Evolutionary conservation across 1,140 invertebrate species (phyloP).

Genomic region (Lepidostoma basale): DNA sequence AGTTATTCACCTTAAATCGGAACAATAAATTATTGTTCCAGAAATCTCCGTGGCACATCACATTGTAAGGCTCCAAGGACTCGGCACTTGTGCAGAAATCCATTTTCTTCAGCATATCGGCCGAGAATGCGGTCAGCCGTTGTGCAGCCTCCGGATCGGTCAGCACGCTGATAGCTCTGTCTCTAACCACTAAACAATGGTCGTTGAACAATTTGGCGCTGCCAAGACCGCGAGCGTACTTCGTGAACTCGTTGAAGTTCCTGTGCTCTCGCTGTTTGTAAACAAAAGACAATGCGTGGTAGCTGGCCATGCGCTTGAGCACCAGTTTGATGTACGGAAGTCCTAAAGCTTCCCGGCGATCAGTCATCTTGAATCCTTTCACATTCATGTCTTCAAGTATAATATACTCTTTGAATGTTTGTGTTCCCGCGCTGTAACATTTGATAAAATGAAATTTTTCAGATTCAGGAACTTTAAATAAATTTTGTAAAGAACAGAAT

Average conservation of each 20-base stretch:
- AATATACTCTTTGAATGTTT: constrained; percentile 56
- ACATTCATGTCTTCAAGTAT: constrained; percentile 62
- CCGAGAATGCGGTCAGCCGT: constrained; percentile 40
- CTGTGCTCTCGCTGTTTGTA: constrained; percentile 54
- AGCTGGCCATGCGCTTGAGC: constrained; percentile 58
- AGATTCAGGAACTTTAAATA: constrained; percentile 40
- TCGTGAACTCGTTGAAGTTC: constrained; percentile 41
- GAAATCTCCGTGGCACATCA: constrained; percentile 63
- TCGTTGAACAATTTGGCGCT: neutral
- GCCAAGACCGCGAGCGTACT: neutral
- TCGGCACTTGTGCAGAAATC: neutral
- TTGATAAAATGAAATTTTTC: constrained; percentile 51
- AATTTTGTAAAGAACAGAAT: constrained; percentile 49
- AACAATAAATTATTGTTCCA: constrained; percentile 65
- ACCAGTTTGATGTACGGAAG: constrained; percentile 55
- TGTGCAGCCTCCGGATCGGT: neutral
- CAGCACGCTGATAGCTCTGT: neutral
- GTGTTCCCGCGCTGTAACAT: constrained; percentile 51
- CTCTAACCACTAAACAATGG: neutral
- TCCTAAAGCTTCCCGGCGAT: constrained; percentile 55
- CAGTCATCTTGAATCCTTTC: constrained; percentile 54
- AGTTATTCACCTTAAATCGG: constrained; percentile 52
- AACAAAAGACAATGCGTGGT: constrained; percentile 63
- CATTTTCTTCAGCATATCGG: neutral
- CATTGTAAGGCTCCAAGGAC: constrained; percentile 52